Evolutionary conservation across 2,888 invertebrate species (phyloP), one percentile per base, ranked within the genome.

Genomic region (Habroteleia sp.): DNA sequence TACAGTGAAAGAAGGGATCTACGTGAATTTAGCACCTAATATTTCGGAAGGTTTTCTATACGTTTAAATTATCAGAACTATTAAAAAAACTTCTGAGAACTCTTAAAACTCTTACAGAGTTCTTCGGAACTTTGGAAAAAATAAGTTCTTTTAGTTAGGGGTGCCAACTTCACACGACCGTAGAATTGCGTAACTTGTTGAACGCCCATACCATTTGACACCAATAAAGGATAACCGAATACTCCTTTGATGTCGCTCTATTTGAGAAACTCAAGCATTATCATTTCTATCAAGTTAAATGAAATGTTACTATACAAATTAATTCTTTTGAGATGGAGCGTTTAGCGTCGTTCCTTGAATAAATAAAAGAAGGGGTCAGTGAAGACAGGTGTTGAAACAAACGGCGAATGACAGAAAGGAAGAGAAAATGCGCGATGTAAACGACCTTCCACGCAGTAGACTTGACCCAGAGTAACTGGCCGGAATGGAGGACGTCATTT

Each of bases 401-500:
- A 52, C 41, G 48, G 58, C 56, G 56, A 65, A 65, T 29, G 65
- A 46, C 66, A 56, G 63, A 63, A 72, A 73, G 65, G 48, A 65
- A 48, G 73, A 56, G 52, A 35, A 48, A 63, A 72, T 44, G 46
- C 50, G 17, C 52, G 50, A 76, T 68, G 72, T 68, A 71, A 72
- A 72, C 76, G 72, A 76, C 76, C 76, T 76, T 76, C 72, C 58
- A 39, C 56, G 48, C 62, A 42, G 66, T 76, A 72, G 72, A 72
- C 72, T 76, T 76, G 76, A 74, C 76, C 76, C 69, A 73, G 75
- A 75, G 69, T 65, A 52, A 69, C 65, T 66, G 73, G 73, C 60
- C 72, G 71, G 77, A 78, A 79, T 78, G 77, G 76, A 78, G 77
- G 63, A 78, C 77, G 71, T 68, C 72, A 75, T 78, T 79, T 78